Base-by-base conservation (phyloP, 2,113 vertebrate genomes). In the Chitala chitala region DNA sequence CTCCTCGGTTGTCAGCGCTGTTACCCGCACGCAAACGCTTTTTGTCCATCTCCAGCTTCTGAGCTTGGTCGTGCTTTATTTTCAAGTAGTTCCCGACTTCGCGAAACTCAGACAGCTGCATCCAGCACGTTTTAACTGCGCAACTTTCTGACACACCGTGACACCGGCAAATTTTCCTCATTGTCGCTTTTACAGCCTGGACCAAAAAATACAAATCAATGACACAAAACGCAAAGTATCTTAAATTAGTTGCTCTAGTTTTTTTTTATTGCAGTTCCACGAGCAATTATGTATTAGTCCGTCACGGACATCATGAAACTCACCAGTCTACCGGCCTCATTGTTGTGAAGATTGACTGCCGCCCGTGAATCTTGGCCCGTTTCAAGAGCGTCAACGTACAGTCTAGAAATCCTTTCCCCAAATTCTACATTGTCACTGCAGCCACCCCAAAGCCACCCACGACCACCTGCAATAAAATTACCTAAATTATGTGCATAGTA, bases 71-170 rank as follows among this genome's bases (percentile, higher is more conserved):
- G 6, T 99, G 93, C 72, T 97, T 99, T 40, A 90, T 78, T 81
- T 95, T 98, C 54, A 99, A 80, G 78, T 94, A 96, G 82, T 94
- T 91, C 0, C 96, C 97, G 0, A 95, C 84, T 46, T 96, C 94
- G 0, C 94, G 90, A 70, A 99, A 96, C 12, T 94, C 92, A 0
- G 96, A 91, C 0, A 98, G 87, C 84, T 98, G 96, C 46, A 94
- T 89, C 97, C 97, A 99, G 80, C 97, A 99, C 0, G 96, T 98
- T 80, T 98, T 92, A 77, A 99, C 81, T 51, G 92, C 95, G 88
- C 97, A 99, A 87, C 97, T 99, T 79, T 98, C 96, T 0, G 97
- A 99, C 89, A 98, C 94, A 5, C 97, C 97, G 0, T 99, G 96
- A 66, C 97, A 99, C 71, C 98, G 94, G 84, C 97, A 99, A 68